Evolutionary conservation across 2,113 vertebrate species (phyloP).

Genomic region (Pipa parva): DNA sequence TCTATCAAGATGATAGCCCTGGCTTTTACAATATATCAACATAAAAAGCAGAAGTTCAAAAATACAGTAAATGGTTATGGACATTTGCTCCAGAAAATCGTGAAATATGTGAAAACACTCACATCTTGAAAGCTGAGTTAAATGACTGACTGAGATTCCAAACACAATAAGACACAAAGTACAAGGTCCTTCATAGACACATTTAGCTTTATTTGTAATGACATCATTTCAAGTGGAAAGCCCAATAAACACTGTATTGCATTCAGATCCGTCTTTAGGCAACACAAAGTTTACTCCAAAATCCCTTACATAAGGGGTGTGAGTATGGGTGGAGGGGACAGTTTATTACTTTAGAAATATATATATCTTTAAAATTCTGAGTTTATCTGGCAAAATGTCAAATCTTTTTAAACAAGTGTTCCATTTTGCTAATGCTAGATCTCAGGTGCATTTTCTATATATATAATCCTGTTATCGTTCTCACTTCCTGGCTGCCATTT

Average conservation of each 20-base stretch:
- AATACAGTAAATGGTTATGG: too few species aligned
- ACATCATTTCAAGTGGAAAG: background rate
- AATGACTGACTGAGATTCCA: too few species aligned
- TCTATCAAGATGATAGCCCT: too few species aligned
- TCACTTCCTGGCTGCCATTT: background rate
- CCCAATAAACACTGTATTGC: background rate
- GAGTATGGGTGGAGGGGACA: too few species aligned
- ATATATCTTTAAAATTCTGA: background rate
- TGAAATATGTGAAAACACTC: too few species aligned
- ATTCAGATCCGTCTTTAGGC: background rate
- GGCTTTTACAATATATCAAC: too few species aligned
- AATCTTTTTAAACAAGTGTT: conserved; percentile 10
- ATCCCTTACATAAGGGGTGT: background rate
- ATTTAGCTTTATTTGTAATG: background rate
- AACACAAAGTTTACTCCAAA: background rate
- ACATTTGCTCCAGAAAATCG: too few species aligned
- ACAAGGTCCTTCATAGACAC: background rate
- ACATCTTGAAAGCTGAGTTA: too few species aligned
- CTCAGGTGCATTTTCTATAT: conserved; percentile 3
- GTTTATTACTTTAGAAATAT: too few species aligned
- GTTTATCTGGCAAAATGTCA: conserved; percentile 2
- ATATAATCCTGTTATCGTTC: conserved; percentile 2
- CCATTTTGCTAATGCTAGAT: conserved; percentile 1
- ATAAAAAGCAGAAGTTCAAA: too few species aligned
- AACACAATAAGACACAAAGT: background rate